A percentile compares a stretch with the other conserved stretches of the same genome.
Conservation (phyloP, 1,140 invertebrate genomes). For the Telenomus remus region DNA sequence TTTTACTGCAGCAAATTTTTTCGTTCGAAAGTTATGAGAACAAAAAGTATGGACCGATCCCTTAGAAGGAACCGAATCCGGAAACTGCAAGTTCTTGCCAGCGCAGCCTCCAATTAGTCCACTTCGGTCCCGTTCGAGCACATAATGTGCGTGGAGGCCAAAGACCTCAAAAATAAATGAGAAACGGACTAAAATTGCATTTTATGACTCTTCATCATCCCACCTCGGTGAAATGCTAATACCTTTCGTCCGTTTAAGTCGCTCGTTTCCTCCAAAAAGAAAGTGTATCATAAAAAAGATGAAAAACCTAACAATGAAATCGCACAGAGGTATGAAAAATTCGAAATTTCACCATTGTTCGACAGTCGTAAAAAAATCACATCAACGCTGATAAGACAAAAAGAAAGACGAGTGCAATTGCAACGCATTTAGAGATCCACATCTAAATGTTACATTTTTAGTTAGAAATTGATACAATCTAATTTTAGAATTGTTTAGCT, state of each 20-base stretch:
- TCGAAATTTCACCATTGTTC: no score
- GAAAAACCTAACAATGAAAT: no score
- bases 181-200: slow-evolving; percentile 39
- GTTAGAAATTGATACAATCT: no score
- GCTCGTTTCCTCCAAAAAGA: not conserved
- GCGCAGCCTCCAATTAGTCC: slow-evolving; percentile 37
- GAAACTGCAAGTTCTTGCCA: slow-evolving; percentile 45
- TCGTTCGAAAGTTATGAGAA: not conserved
- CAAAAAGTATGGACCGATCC: slow-evolving; percentile 17
- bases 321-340: no score
- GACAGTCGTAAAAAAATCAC: no score
- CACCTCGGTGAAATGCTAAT: slow-evolving; percentile 13
- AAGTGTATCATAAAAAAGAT: not conserved
- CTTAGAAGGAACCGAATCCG: slow-evolving; percentile 41
- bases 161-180: slow-evolving; percentile 50
- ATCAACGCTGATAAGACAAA: no score
- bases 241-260: slow-evolving; percentile 8
- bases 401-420: no score
- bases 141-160: slow-evolving; percentile 33
- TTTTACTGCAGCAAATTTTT: no score
- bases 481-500: no score
- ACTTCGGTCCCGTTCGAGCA: slow-evolving; percentile 34
- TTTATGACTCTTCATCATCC: slow-evolving; percentile 29
- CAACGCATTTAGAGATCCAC: no score
- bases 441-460: no score